Evolutionary conservation across 2,888 invertebrate species (phyloP).

Genomic region (Tenthredo scrophulariae): DNA sequence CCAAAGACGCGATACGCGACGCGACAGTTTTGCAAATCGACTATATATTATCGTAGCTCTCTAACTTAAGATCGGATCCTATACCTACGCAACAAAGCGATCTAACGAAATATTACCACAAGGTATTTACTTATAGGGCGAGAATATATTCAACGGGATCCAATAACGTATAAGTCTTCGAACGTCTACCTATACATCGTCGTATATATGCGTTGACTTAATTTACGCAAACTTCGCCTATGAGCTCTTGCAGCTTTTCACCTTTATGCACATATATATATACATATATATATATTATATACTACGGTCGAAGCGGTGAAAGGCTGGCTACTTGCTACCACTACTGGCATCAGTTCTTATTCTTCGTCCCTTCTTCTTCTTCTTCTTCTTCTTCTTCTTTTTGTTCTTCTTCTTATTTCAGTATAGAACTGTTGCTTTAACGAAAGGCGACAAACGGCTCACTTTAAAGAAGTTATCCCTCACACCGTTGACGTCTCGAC

Average conservation of each 20-base stretch:
- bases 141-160: background rate
- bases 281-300: background rate
- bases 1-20: background rate
- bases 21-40: conserved; percentile 50
- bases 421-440: background rate
- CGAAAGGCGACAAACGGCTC: conserved; percentile 30
- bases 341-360: background rate
- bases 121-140: background rate
- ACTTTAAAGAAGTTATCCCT: conserved; percentile 50
- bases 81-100: background rate
- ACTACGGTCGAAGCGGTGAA: background rate
- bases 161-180: background rate
- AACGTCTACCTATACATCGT: background rate
- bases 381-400: background rate
- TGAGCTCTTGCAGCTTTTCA: background rate
- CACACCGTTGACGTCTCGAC: conserved; percentile 43
- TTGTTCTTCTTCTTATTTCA: background rate
- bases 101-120: conserved; percentile 6
- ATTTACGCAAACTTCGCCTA: background rate
- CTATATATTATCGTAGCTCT: background rate
- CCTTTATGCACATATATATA: too few relatives aligned
- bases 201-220: background rate
- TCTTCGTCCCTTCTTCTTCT: background rate
- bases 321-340: conserved; percentile 4
- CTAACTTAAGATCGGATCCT: background rate